Conservation (phyloP, 2,113 vertebrate species). For the Passer montanus region DNA sequence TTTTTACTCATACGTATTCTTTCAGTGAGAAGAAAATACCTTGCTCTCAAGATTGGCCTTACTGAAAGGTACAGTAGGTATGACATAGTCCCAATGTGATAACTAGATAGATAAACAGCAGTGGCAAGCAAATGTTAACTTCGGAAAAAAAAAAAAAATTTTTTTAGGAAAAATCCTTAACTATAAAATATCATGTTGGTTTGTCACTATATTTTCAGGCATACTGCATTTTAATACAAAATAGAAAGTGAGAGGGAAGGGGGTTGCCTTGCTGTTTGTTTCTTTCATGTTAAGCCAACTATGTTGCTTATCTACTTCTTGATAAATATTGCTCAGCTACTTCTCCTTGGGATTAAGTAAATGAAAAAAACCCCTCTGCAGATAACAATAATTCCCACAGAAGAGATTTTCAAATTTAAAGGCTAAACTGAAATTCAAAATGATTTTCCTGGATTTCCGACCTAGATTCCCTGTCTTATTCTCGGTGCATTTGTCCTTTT, state of each 20-base stretch:
- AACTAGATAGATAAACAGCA: not conserved
- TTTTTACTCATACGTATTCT: not conserved
- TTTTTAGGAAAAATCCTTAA: not conserved
- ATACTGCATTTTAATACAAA: slow-evolving; percentile 44
- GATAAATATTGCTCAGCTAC: not conserved
- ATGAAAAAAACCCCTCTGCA: not conserved
- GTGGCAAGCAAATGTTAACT: not conserved
- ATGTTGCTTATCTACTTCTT: not conserved
- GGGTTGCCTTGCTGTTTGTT: not conserved
- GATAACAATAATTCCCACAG: slow-evolving; percentile 32
- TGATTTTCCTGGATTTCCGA: slow-evolving; percentile 61
- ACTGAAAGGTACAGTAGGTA: not conserved
- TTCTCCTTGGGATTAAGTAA: slow-evolving; percentile 12
- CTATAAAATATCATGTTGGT: not conserved
- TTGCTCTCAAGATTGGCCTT: slow-evolving; percentile 5
- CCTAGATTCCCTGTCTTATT: slow-evolving; percentile 62
- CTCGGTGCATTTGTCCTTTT: slow-evolving; percentile 77
- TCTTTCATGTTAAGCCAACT: not conserved
- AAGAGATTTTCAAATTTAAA: slow-evolving; percentile 55
- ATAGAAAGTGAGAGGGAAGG: slow-evolving; percentile 13
- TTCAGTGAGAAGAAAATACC: not conserved
- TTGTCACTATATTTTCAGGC: slow-evolving; percentile 36
- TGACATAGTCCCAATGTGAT: not conserved
- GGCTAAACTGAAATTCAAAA: slow-evolving; percentile 47
- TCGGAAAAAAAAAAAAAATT: not conserved